Base-by-base conservation (phyloP, 2,113 vertebrate genomes). In the Phasianus colchicus region DNA sequence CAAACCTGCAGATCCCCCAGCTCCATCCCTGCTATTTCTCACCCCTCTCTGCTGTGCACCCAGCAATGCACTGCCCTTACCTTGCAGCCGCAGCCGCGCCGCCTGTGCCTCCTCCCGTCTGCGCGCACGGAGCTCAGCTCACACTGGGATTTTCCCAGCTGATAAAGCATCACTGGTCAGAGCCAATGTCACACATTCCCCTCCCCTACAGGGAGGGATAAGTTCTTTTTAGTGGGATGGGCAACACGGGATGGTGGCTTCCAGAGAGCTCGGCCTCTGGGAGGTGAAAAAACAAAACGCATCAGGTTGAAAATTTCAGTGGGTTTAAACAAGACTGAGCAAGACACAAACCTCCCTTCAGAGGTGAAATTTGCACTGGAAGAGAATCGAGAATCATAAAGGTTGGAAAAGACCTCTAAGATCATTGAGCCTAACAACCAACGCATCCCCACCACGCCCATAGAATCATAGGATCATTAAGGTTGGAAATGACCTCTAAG, bases 21-120 rank as follows among this genome's bases (percentile, higher is more conserved):
- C 1, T 1, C 9, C 4, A 1, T 2, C 4, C 3, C 1, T 63
- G 47, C 38, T 0, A 0, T 4, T 60, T 55, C 20, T 40, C 1
- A 34, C 32, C 86, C 83, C 54, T 1, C 1, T 1, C 1, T 13
- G 3, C 45, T 10, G 1, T 2, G 40, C 6, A 40, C 11, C 17
- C 38, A 40, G 25, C 36, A 0, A 9, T 27, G 61, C 1, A 45
- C 60, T 2, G 25, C 66, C 85, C 96, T 95, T 95, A 89, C 94
- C 14, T 7, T 9, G 89, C 20, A 1, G 36, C 45, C 15, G 4
- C 25, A 25, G 71, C 78, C 2, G 42, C 5, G 7, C 64, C 21
- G 14, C 3, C 0, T 25, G 2, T 54, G 82, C 20, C 38, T 88
- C 67, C 14, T 14, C 48, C 75, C 14, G 16, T 48, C 73, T 29